These are phyloP conservation scores for Mionectes olivaceus DNA, from an alignment of 2,797 vertebrate species.

Conservation along the genomic window DNA sequence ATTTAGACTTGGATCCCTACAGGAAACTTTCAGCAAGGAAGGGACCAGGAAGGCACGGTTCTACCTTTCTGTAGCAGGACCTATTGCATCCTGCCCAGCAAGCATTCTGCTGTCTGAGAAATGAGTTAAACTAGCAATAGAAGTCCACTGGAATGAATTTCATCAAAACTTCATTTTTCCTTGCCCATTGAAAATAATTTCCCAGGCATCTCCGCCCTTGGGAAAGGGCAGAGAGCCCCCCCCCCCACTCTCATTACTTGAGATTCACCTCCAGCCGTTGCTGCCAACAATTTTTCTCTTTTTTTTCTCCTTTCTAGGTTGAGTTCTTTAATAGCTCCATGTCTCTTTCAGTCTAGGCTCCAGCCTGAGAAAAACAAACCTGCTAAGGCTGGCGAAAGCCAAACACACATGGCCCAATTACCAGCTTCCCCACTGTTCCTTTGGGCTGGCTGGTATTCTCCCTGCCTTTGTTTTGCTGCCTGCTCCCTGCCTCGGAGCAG, in stretches of 20 bases:
- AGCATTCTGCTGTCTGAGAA: not conserved
- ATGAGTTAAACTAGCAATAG: not conserved
- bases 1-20: not conserved
- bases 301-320: conserved; percentile 13
- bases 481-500: conserved; percentile 32
- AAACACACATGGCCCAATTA: conserved; percentile 63
- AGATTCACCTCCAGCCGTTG: not conserved
- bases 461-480: conserved; percentile 53
- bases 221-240: not conserved
- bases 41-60: not conserved
- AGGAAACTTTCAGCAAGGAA: not conserved
- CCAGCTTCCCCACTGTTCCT: conserved; percentile 70
- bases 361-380: conserved; percentile 73
- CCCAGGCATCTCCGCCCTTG: not conserved
- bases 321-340: conserved; percentile 25
- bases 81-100: not conserved
- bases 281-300: not conserved
- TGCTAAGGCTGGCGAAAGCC: conserved; percentile 60
- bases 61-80: not conserved
- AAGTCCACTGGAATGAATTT: not conserved
- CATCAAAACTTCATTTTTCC: not conserved
- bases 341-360: conserved; percentile 59
- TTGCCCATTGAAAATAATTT: not conserved
- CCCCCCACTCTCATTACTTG: not conserved
- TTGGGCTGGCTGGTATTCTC: conserved; percentile 58